Base-by-base conservation (phyloP, 1,140 invertebrate species). In the Eueides isabella region DNA sequence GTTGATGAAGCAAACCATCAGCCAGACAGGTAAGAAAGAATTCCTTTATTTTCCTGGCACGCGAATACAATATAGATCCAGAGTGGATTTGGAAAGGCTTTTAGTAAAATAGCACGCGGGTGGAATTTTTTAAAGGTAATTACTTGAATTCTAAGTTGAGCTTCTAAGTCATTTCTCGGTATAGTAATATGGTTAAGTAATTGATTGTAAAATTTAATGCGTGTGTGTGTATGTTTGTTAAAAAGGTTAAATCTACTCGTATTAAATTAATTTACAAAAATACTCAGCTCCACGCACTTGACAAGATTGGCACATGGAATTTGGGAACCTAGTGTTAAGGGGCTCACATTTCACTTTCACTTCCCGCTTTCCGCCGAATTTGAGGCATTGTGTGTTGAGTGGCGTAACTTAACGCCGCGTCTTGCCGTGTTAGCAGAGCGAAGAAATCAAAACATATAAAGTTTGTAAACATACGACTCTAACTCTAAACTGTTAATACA, bases 121-220 rank as follows among this genome's bases (percentile, higher is more conserved):
- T 28, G 55, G 82, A 82, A 81, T 81, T 79, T 82, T 82, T 84
- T 79, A 78, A 48, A 84, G 76, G 79, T 84, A 85, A 85, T 85
- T 85, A 84, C 77, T 68, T 67, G 67, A 65, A 31, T 16, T 64
- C 71, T 26, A 33, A 67, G 55, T 48, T 48, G 14, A 48, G 61
- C 67, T 74, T 61, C 35, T 66, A 66, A 62, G 69, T 73, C 71
- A 64, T 74, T 64, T 70, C 38, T 70, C 70, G 41, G 55, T 16
- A 62, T 63, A 12, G 44, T 55, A 65, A 65, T 74, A 38, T 64
- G 61, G n/a, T 23, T 63, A 68, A 72, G 64, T 48, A 72, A 72
- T 72, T 65, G 64, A 41, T n/a, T 48, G 41, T 19, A n/a, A 2
- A 4, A 16, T 23, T 48, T 0, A 9, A 48, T 41, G 0, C 11